Conservation (phyloP, 2,113 vertebrate genomes). For the Elachura formosa region DNA sequence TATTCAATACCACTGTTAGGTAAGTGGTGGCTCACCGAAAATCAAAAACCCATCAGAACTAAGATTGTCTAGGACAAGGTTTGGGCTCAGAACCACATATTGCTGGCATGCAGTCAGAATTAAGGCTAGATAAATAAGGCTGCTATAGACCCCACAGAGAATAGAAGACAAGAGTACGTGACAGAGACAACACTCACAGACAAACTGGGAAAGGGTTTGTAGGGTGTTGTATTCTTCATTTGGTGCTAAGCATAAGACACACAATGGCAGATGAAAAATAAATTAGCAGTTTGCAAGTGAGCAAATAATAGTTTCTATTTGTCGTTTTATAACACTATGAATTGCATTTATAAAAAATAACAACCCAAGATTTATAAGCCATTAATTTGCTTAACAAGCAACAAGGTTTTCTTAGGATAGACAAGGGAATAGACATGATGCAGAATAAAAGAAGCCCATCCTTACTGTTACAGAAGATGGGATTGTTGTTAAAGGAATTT, state of each 20-base stretch:
- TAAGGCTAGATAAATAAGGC: background rate
- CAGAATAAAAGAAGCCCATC: background rate
- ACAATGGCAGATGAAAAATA: background rate
- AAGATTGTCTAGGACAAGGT: background rate
- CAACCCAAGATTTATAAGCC: background rate
- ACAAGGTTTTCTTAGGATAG: background rate
- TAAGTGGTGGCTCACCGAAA: background rate
- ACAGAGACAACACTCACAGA: background rate
- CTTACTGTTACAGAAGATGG: background rate
- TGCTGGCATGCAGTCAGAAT: background rate
- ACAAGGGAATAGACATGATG: background rate
- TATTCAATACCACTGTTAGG: background rate
- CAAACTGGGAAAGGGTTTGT: background rate
- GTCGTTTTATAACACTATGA: background rate
- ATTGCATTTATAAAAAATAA: background rate
- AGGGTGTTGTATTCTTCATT: background rate
- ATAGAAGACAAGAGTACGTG: background rate
- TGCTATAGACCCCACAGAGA: background rate
- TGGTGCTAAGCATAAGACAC: background rate
- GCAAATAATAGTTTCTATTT: background rate
- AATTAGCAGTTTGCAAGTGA: background rate
- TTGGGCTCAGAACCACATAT: background rate
- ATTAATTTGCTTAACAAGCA: background rate
- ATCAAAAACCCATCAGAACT: background rate
- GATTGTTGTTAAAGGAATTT: background rate